Base-by-base conservation (phyloP, 2,888 invertebrate species). In the Caenorhabditis angaria region DNA sequence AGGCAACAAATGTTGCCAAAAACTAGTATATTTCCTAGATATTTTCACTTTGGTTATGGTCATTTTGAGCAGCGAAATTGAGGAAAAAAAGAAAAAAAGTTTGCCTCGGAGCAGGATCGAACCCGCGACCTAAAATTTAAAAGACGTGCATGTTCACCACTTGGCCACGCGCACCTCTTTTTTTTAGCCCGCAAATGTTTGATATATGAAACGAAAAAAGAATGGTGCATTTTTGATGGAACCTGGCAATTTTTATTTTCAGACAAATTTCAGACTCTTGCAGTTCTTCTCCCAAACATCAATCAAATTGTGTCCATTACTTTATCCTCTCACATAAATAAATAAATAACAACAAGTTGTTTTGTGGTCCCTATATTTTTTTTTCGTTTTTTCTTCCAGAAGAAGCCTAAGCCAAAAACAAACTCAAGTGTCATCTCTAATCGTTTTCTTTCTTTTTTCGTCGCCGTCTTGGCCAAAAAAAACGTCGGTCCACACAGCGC, bases 251-350 rank as follows among this genome's bases (percentile, higher is more conserved):
- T n/a, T n/a, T n/a, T n/a, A n/a, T 65, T 61, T 61, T 61, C 56
- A 56, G 35, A 61, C 66, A 61, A 66, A 61, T 66, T 61, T 55
- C 51, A 58, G 51, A n/a, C n/a, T n/a, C n/a, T n/a, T n/a, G n/a
- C n/a, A n/a, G 6, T 32, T 32, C 32, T 5, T 32, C 32, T 32
- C 32, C 32, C n/a, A n/a, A n/a, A n/a, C 32, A 41, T 41, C 41
- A 41, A 41, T 41, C 41, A 41, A 41, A 41, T 12, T 41, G 32
- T 8, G 32, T 32, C 32, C 32, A 32, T 32, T 32, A 32, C 32
- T 32, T 32, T 10, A 8, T 32, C 32, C 10, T 32, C 32, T 32
- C 32, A 32, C 41, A 41, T 41, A 41, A 41, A 41, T 41, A n/a
- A n/a, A n/a, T n/a, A 41, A 41, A 14, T 41, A 41, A 41, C 32